A percentile compares a stretch with the other conserved stretches of the same genome.
These are phyloP conservation scores for Lochmaea capreae DNA, from an alignment of 2,888 invertebrate genomes.

Conservation along the genomic window DNA sequence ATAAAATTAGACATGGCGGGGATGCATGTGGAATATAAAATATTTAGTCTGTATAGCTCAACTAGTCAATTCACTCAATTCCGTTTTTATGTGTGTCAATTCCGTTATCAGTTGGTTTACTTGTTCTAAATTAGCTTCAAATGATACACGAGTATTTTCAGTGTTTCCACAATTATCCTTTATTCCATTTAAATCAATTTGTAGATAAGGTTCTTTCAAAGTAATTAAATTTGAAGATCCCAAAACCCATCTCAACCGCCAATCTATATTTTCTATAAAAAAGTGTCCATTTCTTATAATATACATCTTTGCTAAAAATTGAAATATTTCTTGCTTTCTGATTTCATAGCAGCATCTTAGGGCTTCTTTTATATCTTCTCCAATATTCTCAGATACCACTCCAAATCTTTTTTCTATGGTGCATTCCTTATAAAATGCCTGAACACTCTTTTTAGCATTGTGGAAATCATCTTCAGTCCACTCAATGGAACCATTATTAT, in stretches of 20 bases:
- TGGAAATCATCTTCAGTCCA: constrained; percentile 59
- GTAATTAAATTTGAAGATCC: constrained; percentile 68
- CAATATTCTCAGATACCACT: constrained; percentile 46
- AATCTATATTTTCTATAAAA: constrained; percentile 67
- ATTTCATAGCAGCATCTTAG: constrained; percentile 57
- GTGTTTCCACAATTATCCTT: constrained; percentile 42
- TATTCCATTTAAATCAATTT: constrained; percentile 64
- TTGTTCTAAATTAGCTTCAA: constrained; percentile 61
- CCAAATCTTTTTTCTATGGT: constrained; percentile 51
- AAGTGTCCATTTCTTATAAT: constrained; percentile 59
- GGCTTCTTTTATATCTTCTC: constrained; percentile 40
- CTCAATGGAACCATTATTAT: constrained; percentile 58
- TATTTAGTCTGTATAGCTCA: not conserved
- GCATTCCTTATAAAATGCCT: constrained; percentile 56
- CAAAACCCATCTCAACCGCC: constrained; percentile 69
- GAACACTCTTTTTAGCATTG: constrained; percentile 54
- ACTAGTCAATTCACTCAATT: constrained; percentile 29
- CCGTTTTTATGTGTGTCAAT: constrained; percentile 51
- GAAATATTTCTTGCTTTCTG: constrained; percentile 59
- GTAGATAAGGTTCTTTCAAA: constrained; percentile 66
- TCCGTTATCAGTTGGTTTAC: constrained; percentile 56
- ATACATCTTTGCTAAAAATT: constrained; percentile 54
- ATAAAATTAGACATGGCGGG: too few species aligned
- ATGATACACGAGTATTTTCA: constrained; percentile 53
- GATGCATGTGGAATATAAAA: too few species aligned